Base-by-base conservation (phyloP, 2,888 invertebrate species). In the Drosophila aldrichi region DNA sequence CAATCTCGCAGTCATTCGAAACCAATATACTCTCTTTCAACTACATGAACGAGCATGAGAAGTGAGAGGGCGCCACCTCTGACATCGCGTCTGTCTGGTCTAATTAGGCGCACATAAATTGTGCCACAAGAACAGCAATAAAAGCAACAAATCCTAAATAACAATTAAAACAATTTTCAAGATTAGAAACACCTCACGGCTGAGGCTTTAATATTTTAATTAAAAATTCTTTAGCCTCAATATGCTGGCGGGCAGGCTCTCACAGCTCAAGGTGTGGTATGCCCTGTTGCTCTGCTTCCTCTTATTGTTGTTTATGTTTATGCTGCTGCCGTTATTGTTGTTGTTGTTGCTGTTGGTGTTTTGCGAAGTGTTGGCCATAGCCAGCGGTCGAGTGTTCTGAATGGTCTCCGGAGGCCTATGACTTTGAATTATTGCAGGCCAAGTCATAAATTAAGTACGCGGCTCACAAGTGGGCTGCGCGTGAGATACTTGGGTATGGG, bases 361-460 rank as follows among this genome's bases (percentile, higher is more conserved):
- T 32, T 34, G 49, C 18, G 4, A 49, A 34, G 49, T 48, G 59
- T 74, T 59, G 43, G 60, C 57, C 38, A 57, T 60, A 64, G 58
- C 67, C 63, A 70, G 67, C 79, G 81, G 88, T 65, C 74, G 77
- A 73, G 77, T 83, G 75, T 48, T 71, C 85, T 77, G 78, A 81
- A 88, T 67, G 78, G 79, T 77, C 90, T 89, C 89, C 70, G 76
- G 90, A 89, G 88, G 86, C 89, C 89, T 79, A 90, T 88, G 89
- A 85, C 90, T 90, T 90, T 88, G 88, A 88, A 88, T 90, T 89
- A 88, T 90, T 86, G 83, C 90, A 69, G 77, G 71, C 66, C 86
- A 54, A 73, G 81, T 82, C 88, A 88, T 90, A 88, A 88, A 88
- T 90, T 88, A 88, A 89, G 74, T 78, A 62, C 65, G 69, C 52